Evolutionary conservation across 2,888 invertebrate genomes (phyloP), one percentile per base, ranked within the genome.

Genomic region (Ecliptopera silaceata): DNA sequence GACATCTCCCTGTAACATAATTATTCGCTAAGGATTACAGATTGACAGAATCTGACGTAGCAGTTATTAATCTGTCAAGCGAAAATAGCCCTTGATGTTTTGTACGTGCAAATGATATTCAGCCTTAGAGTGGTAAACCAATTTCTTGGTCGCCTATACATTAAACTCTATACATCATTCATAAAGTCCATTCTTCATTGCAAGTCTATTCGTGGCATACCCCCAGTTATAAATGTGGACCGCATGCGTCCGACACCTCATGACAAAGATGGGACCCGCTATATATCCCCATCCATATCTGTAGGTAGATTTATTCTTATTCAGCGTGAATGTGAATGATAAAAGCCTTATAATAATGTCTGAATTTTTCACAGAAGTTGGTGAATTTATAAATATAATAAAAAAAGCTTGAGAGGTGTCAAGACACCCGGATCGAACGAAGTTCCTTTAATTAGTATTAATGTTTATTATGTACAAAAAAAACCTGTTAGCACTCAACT

Each of bases 171-270:
- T 6, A 0, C 12, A 10, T 5, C 10, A 4, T 1, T 10, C 8
- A 12, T 39, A 38, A 12, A 47, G 38, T 8, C 38, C 10, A 38
- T 29, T 47, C 15, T 38, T 17, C 47, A 38, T 39, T 8, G 29
- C 29, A 34, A 22, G 38, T 15, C 4, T 11, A 17, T 17, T 12
- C 29, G 47, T 26, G 47, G 20, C 36, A 38, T 11, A 29, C 29
- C 11, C n/a, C 12, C 8, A 44, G 59, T 59, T 59, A 66, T 54
- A 68, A 66, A 68, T 68, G 66, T 64, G 20, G 32, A 49, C 42
- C 20, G 61, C 66, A 66, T 68, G 66, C 57, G 56, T 56, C 38
- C 57, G 66, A 66, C 68, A 66, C 66, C 56, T 58, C 45, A 57
- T 63, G 64, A 64, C 63, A 56, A 57, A 65, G 61, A 61, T 59